Conservation (phyloP, 1,140 invertebrate species). For the Colletes gigas region DNA sequence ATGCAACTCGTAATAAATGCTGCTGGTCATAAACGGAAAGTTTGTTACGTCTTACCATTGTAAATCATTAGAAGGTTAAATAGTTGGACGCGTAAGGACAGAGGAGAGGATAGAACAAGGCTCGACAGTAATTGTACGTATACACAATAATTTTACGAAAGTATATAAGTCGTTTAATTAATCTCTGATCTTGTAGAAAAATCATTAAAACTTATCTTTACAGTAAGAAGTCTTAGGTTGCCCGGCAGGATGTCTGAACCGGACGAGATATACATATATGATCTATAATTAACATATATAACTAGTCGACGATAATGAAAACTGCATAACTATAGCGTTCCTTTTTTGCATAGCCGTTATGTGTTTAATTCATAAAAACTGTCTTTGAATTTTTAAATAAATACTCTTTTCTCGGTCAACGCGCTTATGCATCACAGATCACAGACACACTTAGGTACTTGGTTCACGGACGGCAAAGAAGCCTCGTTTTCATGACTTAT, state of each 20-base stretch:
- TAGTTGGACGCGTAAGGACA: not conserved
- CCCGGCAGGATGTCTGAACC: conserved; percentile 16
- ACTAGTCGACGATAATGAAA: conserved; percentile 32
- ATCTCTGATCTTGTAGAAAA: conserved; percentile 69
- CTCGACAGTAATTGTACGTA: not conserved
- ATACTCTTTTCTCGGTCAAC: conserved; percentile 57
- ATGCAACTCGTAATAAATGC: not conserved
- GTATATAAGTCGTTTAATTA: conserved; percentile 74
- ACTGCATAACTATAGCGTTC: conserved; percentile 27
- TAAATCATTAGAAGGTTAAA: not conserved
- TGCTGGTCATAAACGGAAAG: not conserved
- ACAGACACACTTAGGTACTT: conserved; percentile 78
- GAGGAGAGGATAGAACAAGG: not conserved
- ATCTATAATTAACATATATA: conserved; percentile 36
- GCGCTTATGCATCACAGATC: conserved; percentile 65
- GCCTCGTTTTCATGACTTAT: conserved; percentile 32
- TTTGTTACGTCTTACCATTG: not conserved
- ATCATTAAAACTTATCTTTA: conserved; percentile 56
- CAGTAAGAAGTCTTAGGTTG: conserved; percentile 56
- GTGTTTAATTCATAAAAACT: conserved; percentile 45
- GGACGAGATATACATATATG: conserved; percentile 36
- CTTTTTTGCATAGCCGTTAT: conserved; percentile 48
- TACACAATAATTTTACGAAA: conserved; percentile 69
- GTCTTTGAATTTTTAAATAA: conserved; percentile 55
- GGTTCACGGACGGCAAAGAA: conserved; percentile 53